Base-by-base conservation (phyloP, 2,113 vertebrate species). In the Ptilorrhoa leucosticta region DNA sequence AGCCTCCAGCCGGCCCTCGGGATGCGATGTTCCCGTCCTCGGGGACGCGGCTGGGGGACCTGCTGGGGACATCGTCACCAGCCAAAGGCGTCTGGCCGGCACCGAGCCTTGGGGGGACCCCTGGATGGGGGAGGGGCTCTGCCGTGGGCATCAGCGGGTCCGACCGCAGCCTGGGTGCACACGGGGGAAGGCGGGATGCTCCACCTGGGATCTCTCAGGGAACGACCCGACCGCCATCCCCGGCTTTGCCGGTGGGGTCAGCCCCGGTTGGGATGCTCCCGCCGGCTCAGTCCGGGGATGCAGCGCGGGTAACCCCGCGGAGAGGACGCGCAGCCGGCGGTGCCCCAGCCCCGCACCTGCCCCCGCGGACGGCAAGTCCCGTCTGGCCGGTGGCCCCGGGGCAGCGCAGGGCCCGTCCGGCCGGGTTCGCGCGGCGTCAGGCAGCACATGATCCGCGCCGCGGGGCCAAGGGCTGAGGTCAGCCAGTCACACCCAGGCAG, bases 391-490 rank as follows among this genome's bases (percentile, higher is more conserved):
- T 35, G 90, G 87, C 93, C 95, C 21, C 13, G 39, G 87, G 95
- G 93, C 95, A 95, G 76, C 44, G 93, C n/a, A 2, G 5, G 80
- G 96, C 96, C 93, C 77, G 87, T 58, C 90, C 56, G 56, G 87
- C 96, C 33, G 90, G 94, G 90, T 79, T 87, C 20, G 15, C n/a
- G 10, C 72, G 3, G 95, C n/a, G 85, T 95, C 92, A 76, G 93
- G 48, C 24, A 90, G 90, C 94, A 90, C 95, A 96, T 97, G 96
- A 97, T 95, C 48, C 42, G 6, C 22, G 87, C 96, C 94, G 90
- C 95, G 28, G 92, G 96, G 96, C 95, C 96, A 95, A 93, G 90
- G 94, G 56, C 96, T 97, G 95, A 96, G 95, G 94, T 96, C 95
- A 97, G 82, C 7, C 16, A 50, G 95, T 90, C 94, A 97, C 95